Evolutionary conservation across 2,888 invertebrate genomes (phyloP).

Genomic region (Tenthredo mesomela): DNA sequence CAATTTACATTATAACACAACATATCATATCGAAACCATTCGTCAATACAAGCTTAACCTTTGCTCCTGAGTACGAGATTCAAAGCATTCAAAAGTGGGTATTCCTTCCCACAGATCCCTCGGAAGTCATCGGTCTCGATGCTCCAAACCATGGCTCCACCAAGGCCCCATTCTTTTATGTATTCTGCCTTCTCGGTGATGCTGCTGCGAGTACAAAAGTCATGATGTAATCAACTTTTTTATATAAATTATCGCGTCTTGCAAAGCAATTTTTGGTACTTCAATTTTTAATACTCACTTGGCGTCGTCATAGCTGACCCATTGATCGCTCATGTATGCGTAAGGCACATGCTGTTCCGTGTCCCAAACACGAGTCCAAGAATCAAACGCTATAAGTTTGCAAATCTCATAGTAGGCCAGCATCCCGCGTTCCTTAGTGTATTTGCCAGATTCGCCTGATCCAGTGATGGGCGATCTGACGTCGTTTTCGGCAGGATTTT

Average conservation of each 20-base stretch:
- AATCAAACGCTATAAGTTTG: constrained; percentile 68
- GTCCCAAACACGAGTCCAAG: constrained; percentile 74
- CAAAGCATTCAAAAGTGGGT: constrained; percentile 83
- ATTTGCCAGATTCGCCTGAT: constrained; percentile 83
- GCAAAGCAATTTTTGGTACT: neutral
- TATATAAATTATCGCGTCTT: neutral
- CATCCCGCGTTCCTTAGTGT: constrained; percentile 82
- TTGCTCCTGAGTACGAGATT: constrained; percentile 75
- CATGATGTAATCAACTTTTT: neutral
- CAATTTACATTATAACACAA: neutral
- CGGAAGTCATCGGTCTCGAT: constrained; percentile 89
- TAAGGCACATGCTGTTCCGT: constrained; percentile 76
- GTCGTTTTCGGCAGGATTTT: constrained; percentile 75
- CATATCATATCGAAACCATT: neutral
- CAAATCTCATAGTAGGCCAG: constrained; percentile 86
- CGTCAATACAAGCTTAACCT: neutral
- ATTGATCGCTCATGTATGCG: constrained; percentile 78
- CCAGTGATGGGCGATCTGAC: constrained; percentile 82
- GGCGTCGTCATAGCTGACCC: constrained; percentile 79
- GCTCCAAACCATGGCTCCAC: constrained; percentile 89
- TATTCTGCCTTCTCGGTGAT: neutral
- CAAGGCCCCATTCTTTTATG: constrained; percentile 70
- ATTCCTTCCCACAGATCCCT: constrained; percentile 82
- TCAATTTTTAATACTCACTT: constrained; percentile 56
- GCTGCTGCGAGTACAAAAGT: neutral